Conservation (phyloP, 2,113 vertebrate genomes). For the Caranx ignobilis region DNA sequence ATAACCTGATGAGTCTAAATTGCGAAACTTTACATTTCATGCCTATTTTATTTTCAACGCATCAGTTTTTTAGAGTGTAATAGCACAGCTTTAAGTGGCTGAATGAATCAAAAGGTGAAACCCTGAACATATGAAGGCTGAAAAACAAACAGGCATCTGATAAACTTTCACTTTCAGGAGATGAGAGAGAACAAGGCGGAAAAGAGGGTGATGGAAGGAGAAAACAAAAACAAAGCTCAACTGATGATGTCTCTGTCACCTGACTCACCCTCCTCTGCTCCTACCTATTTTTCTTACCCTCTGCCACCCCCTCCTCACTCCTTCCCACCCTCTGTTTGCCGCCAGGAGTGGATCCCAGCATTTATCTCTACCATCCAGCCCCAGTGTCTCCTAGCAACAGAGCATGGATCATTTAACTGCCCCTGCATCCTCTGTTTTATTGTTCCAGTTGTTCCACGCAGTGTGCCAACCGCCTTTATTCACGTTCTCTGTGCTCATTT, state of each 20-base stretch:
- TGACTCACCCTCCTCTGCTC: constrained; percentile 26
- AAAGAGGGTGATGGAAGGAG: constrained; percentile 7
- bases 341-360: constrained; percentile 73
- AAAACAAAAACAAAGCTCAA: constrained; percentile 43
- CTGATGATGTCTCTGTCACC: constrained; percentile 49
- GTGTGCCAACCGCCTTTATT: constrained; percentile 55
- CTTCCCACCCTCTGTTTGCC: constrained; percentile 48
- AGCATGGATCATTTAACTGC: constrained; percentile 81
- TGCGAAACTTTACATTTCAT: no score
- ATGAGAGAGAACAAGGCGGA: background rate
- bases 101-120: background rate
- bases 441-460: constrained; percentile 44
- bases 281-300: constrained; percentile 40
- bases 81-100: background rate
- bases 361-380: constrained; percentile 86
- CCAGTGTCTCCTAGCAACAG: constrained; percentile 85
- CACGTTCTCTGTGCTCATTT: constrained; percentile 40
- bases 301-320: constrained; percentile 37
- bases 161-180: constrained; percentile 21
- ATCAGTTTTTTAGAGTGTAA: no score
- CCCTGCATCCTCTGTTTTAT: constrained; percentile 63
- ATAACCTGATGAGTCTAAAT: no score
- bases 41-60: no score
- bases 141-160: background rate
- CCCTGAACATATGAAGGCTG: background rate